These are phyloP conservation scores for Neodon shergylaensis DNA, from an alignment of 2,113 vertebrate species.

Conservation along the genomic window DNA sequence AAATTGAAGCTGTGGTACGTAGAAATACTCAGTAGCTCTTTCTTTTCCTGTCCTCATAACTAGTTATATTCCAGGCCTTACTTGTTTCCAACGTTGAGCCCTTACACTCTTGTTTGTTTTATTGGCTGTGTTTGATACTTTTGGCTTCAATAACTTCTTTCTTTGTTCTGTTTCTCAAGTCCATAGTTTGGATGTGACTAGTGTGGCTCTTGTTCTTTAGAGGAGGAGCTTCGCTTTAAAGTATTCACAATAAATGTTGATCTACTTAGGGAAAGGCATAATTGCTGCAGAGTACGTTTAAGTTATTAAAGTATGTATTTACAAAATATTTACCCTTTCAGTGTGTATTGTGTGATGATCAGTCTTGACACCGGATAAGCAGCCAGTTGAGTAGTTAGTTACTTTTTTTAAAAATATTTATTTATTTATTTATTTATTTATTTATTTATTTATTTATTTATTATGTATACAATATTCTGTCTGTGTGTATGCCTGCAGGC, in stretches of 20 bases:
- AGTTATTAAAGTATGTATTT: not conserved
- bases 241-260: not conserved
- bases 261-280: not conserved
- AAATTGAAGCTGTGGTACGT: conserved; percentile 12
- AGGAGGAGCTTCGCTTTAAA: not conserved
- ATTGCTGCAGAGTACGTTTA: not conserved
- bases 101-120: conserved; percentile 3
- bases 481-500: too few relatives aligned
- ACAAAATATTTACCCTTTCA: conserved; percentile 37
- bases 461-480: too few relatives aligned
- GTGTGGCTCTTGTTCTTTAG: conserved; percentile 2
- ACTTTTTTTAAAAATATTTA: too few relatives aligned
- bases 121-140: not conserved
- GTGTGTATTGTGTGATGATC: not conserved
- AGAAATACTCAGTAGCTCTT: conserved; percentile 42
- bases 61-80: not conserved
- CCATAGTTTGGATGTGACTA: not conserved
- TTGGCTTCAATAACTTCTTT: not conserved
- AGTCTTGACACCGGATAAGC: not conserved
- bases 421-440: too few relatives aligned
- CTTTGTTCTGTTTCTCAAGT: not conserved
- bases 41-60: conserved; percentile 17
- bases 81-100: not conserved
- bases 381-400: not conserved
- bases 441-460: too few relatives aligned